Conservation (phyloP, 2,797 vertebrate genomes). For the Pseudochirops corinnae region DNA sequence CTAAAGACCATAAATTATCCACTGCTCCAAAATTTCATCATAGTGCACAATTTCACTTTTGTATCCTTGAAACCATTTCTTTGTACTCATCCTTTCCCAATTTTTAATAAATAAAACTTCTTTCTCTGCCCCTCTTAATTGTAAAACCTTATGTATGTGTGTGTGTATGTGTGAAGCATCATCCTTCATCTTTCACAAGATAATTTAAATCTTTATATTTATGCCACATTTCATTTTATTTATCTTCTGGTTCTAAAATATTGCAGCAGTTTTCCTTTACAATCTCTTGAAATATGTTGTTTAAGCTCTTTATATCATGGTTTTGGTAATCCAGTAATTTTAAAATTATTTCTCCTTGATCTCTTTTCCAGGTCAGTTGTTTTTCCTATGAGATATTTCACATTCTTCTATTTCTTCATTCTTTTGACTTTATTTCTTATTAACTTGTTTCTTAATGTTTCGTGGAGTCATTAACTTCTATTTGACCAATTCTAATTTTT, state of each 20-base stretch:
- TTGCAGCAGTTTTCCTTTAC: not conserved
- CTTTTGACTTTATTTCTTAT: not conserved
- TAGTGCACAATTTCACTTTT: not conserved
- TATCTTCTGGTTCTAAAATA: not conserved
- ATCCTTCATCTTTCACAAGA: not conserved
- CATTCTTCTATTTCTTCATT: not conserved
- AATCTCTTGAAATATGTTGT: not conserved
- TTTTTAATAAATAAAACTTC: not conserved
- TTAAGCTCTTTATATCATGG: not conserved
- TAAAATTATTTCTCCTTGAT: not conserved
- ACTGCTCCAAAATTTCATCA: not conserved
- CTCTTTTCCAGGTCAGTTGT: not conserved
- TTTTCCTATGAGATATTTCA: not conserved
- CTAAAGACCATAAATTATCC: not conserved
- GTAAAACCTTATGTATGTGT: not conserved
- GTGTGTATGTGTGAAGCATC: not conserved
- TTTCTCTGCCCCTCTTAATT: not conserved
- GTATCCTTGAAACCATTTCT: not conserved
- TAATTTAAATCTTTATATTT: not conserved
- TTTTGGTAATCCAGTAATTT: not conserved
- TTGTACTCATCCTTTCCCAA: not conserved
- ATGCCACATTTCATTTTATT: not conserved
- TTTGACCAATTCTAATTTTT: not conserved
- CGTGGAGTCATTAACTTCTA: not conserved
- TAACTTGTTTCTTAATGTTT: not conserved